These are phyloP conservation scores for Seira musarum DNA, from an alignment of 2,888 invertebrate genomes.

Conservation along the genomic window DNA sequence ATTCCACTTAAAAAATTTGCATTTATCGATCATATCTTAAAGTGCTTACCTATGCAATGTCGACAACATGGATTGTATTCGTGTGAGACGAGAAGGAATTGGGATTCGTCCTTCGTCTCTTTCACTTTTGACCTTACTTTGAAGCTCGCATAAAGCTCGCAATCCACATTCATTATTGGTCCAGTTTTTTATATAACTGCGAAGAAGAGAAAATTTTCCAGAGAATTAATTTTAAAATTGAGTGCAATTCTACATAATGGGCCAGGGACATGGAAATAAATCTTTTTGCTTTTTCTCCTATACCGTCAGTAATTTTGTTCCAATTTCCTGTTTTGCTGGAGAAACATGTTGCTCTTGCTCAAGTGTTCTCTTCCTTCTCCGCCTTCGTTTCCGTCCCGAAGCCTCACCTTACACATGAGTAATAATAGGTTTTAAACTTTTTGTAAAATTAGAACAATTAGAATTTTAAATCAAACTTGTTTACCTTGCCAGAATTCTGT, in stretches of 20 bases:
- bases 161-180: slow-evolving; percentile 45
- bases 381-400: too few species aligned
- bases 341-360: slow-evolving; percentile 32
- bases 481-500: slow-evolving; percentile 35
- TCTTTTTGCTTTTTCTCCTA: neutral
- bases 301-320: slow-evolving; percentile 28
- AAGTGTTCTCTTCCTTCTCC: slow-evolving; percentile 8
- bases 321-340: slow-evolving; percentile 22
- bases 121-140: slow-evolving; percentile 39
- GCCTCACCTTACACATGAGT: too few species aligned
- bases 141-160: slow-evolving; percentile 46
- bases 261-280: slow-evolving; percentile 14
- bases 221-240: neutral
- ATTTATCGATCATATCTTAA: too few species aligned
- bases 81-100: slow-evolving; percentile 25
- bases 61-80: slow-evolving; percentile 37
- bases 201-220: neutral
- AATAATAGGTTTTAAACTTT: too few species aligned
- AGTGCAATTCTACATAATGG: neutral
- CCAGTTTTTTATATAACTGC: slow-evolving; percentile 44
- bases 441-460: too few species aligned
- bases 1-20: too few species aligned
- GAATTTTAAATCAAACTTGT: too few species aligned
- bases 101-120: neutral
- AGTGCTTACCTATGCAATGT: slow-evolving; percentile 36